Conservation (phyloP, 2,797 vertebrate species). For the Schizothorax lantsangensis region DNA sequence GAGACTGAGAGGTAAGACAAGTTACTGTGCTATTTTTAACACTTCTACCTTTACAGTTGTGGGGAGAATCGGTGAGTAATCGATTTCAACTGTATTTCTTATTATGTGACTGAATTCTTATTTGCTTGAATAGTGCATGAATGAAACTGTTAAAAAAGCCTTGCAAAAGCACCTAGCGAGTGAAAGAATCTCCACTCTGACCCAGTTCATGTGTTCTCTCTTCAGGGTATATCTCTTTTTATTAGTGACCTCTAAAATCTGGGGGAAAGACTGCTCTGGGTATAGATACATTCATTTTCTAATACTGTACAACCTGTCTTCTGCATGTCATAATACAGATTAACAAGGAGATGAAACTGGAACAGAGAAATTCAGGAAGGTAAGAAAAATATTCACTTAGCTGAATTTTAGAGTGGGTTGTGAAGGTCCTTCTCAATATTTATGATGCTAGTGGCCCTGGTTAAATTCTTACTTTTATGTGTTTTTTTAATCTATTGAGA, state of each 20-base stretch:
- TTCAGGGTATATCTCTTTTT: constrained; percentile 53
- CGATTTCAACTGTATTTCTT: neutral
- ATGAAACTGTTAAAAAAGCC: constrained; percentile 39
- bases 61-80: neutral
- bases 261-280: constrained; percentile 53
- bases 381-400: constrained; percentile 9
- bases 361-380: neutral
- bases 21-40: constrained; percentile 35
- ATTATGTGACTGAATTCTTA: neutral
- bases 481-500: neutral
- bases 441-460: neutral
- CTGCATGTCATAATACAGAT: neutral
- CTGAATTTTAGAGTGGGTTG: neutral
- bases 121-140: constrained; percentile 28
- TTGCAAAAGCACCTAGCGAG: constrained; percentile 36
- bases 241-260: constrained; percentile 61
- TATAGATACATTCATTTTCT: constrained; percentile 28
- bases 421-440: neutral
- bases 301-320: constrained; percentile 27
- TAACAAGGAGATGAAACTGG: constrained; percentile 12
- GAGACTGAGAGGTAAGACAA: neutral
- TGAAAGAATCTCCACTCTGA: constrained; percentile 52
- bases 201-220: constrained; percentile 59
- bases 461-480: neutral
- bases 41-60: constrained; percentile 19